A percentile compares a stretch with the other conserved stretches of the same genome.
Conservation (phyloP, 2,113 vertebrate species). For the Anas platyrhynchos region DNA sequence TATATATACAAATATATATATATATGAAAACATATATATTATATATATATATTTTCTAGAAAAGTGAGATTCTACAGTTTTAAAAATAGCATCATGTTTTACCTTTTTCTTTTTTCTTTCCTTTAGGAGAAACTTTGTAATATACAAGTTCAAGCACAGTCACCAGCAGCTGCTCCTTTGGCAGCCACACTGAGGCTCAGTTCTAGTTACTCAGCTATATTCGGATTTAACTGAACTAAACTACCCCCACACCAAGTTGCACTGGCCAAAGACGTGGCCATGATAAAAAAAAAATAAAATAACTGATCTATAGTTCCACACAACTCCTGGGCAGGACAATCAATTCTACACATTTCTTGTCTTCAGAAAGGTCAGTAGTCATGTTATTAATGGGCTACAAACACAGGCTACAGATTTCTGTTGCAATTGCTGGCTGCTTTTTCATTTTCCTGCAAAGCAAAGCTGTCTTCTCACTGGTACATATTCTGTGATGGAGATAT, state of each 20-base stretch:
- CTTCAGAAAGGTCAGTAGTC: constrained; percentile 58
- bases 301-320: neutral
- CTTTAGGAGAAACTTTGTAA: neutral
- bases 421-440: constrained; percentile 20
- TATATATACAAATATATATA: no score
- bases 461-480: neutral
- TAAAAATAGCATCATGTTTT: neutral
- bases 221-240: constrained; percentile 33
- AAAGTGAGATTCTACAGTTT: neutral
- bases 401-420: constrained; percentile 16
- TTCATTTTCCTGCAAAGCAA: neutral
- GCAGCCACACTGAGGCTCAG: constrained; percentile 4
- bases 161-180: constrained; percentile 31
- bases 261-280: neutral
- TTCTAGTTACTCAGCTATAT: neutral
- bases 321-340: constrained; percentile 14
- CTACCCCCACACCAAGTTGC: neutral
- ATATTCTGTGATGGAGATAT: neutral
- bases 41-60: neutral
- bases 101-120: neutral
- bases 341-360: constrained; percentile 17
- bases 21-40: no score
- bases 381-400: constrained; percentile 48
- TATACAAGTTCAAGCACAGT: neutral
- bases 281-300: neutral